These are phyloP conservation scores for Protobothrops mucrosquamatus DNA, from an alignment of 2,113 vertebrate genomes.

Conservation along the genomic window DNA sequence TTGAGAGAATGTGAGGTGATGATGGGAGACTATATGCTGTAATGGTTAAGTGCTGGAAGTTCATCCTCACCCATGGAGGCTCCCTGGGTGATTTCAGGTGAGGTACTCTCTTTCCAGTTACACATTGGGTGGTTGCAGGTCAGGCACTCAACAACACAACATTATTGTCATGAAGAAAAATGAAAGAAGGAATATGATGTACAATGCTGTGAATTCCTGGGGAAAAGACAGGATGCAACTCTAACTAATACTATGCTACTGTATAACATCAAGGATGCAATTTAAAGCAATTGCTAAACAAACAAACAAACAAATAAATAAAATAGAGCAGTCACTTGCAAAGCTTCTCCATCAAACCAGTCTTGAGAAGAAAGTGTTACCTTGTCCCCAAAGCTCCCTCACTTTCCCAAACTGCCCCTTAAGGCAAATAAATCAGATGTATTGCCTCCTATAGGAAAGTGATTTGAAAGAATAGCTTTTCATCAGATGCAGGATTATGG, in stretches of 20 bases:
- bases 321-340: background rate
- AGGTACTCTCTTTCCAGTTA: background rate
- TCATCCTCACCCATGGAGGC: background rate
- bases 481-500: too few species aligned
- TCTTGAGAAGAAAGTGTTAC: too few species aligned
- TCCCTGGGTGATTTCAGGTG: background rate
- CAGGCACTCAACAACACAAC: background rate
- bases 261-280: background rate
- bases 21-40: background rate
- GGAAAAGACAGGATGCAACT: background rate
- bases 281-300: background rate
- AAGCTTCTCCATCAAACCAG: background rate
- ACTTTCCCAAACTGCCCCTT: too few species aligned
- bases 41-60: background rate
- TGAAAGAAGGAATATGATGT: background rate
- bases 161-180: background rate
- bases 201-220: background rate
- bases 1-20: background rate
- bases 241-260: background rate
- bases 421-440: too few species aligned
- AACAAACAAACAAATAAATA: too few species aligned
- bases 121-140: background rate
- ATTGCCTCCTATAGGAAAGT: too few species aligned
- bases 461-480: too few species aligned
- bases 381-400: too few species aligned